Percentiles rank a stretch among this genome's conserved stretches.
phyloP scores from a whole-genome alignment of 1,140 invertebrate genomes.

The Dreissena rostriformis region DNA sequence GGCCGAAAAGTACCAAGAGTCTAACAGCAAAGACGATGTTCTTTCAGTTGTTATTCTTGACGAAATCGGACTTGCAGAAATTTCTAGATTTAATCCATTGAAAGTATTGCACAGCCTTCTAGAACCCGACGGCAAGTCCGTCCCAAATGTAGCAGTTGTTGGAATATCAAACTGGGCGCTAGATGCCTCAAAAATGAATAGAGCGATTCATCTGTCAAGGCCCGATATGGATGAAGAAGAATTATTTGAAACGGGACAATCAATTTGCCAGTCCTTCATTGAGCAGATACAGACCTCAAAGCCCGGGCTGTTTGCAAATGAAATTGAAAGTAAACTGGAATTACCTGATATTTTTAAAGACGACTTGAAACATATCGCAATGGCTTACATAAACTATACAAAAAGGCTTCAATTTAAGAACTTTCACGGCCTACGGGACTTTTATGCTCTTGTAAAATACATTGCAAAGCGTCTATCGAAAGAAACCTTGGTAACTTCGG shows the following conservation, averaged over 20 bases:
- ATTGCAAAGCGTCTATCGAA: constrained; percentile 46
- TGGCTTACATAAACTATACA: constrained; percentile 63
- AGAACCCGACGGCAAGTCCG: constrained; percentile 45
- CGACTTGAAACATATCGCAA: constrained; percentile 43
- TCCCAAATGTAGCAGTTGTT: constrained; percentile 66
- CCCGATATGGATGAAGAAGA: constrained; percentile 62
- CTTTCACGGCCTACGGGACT: constrained; percentile 74
- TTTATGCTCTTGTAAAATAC: constrained; percentile 73
- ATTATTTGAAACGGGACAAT: constrained; percentile 39
- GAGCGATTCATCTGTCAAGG: constrained; percentile 66
- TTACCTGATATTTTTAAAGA: constrained; percentile 5
- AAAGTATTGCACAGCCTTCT: constrained; percentile 63
- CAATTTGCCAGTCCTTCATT: constrained; percentile 47
- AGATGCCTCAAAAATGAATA: constrained; percentile 70
- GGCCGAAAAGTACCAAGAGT: constrained; percentile 59
- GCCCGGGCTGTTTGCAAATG: background rate
- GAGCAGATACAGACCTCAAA: background rate
- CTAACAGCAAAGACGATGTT: constrained; percentile 58
- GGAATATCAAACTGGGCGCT: constrained; percentile 73
- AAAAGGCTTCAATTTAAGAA: constrained; percentile 62
- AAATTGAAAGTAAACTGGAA: background rate
- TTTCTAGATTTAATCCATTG: constrained; percentile 60
- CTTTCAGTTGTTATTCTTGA: constrained; percentile 69
- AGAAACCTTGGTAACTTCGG: background rate
- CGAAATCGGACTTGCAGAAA: constrained; percentile 70